Conservation (phyloP, 2,113 vertebrate genomes). For the Panurus biarmicus region DNA sequence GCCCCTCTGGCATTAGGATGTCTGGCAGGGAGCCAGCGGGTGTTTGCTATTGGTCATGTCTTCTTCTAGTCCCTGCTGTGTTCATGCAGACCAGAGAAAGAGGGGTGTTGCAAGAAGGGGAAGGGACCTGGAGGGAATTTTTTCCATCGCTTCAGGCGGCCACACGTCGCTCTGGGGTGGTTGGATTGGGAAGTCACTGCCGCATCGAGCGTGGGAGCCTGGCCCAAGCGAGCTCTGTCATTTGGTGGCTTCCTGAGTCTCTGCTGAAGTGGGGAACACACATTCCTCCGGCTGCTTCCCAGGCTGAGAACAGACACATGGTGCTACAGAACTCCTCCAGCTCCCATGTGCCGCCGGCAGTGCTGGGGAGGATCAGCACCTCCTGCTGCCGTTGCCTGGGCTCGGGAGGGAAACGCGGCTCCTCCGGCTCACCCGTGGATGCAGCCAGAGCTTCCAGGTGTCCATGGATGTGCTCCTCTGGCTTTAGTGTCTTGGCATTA, state of each 20-base stretch:
- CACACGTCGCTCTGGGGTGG: accelerated
- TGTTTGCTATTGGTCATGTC: not conserved
- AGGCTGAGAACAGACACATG: not conserved
- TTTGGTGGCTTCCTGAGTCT: not conserved
- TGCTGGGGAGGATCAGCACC: not conserved
- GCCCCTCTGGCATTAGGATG: not conserved
- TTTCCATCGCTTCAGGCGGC: not conserved
- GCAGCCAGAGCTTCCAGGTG: not conserved
- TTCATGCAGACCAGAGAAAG: not conserved
- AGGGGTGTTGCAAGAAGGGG: not conserved
- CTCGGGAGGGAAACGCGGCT: accelerated
- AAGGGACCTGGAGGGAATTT: not conserved
- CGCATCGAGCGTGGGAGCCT: accelerated
- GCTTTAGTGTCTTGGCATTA: not conserved
- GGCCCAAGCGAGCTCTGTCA: not conserved
- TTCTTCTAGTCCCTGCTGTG: not conserved
- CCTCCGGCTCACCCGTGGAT: accelerated
- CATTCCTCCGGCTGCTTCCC: not conserved
- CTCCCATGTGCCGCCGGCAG: not conserved
- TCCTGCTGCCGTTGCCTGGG: accelerated
- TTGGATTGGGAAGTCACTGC: not conserved
- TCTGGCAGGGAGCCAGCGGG: not conserved
- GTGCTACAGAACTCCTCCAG: not conserved
- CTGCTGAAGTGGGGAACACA: not conserved
- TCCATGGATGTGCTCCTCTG: not conserved